phyloP scores from a whole-genome alignment of 2,113 vertebrate species.

The Apodemus sylvaticus region DNA sequence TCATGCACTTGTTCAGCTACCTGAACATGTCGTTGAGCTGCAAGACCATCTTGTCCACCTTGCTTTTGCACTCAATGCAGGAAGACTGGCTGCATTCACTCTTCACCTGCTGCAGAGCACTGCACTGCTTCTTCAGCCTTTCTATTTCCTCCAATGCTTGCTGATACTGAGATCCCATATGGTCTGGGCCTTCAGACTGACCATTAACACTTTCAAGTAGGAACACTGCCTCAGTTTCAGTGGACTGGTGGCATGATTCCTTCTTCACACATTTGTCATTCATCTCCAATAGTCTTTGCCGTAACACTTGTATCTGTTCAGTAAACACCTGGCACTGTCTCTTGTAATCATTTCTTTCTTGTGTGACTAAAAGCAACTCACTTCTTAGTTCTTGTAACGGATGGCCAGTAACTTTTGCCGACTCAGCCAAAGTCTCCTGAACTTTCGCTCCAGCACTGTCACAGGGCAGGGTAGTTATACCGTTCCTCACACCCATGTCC shows the following conservation, averaged over 20 bases:
- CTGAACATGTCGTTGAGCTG: constrained; percentile 89
- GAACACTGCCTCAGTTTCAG: constrained; percentile 81
- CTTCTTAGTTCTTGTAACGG: constrained; percentile 79
- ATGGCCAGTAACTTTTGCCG: constrained; percentile 2
- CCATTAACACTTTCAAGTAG: constrained; percentile 67
- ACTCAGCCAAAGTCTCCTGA: not conserved
- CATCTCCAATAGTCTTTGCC: constrained; percentile 83
- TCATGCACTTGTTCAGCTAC: constrained; percentile 88
- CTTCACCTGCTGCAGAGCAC: constrained; percentile 83
- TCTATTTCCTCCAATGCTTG: constrained; percentile 87
- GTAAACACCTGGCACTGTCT: constrained; percentile 83
- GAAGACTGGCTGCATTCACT: constrained; percentile 81
- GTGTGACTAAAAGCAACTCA: constrained; percentile 70
- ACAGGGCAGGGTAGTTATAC: rapidly evolving
- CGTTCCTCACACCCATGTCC: constrained; percentile 5
- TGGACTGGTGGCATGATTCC: constrained; percentile 87
- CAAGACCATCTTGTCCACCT: constrained; percentile 88
- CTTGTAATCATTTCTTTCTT: constrained; percentile 89
- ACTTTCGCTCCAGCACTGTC: constrained; percentile 43
- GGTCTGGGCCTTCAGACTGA: constrained; percentile 69
- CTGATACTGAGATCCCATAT: constrained; percentile 83
- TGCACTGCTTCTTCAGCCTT: constrained; percentile 86
- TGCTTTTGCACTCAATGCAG: constrained; percentile 77
- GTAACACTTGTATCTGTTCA: constrained; percentile 81
- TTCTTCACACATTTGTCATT: constrained; percentile 83